Percentiles rank a stretch among this genome's conserved stretches.
Evolutionary conservation across 2,797 vertebrate genomes (phyloP).

Genomic region (Sebastes nivosus): DNA sequence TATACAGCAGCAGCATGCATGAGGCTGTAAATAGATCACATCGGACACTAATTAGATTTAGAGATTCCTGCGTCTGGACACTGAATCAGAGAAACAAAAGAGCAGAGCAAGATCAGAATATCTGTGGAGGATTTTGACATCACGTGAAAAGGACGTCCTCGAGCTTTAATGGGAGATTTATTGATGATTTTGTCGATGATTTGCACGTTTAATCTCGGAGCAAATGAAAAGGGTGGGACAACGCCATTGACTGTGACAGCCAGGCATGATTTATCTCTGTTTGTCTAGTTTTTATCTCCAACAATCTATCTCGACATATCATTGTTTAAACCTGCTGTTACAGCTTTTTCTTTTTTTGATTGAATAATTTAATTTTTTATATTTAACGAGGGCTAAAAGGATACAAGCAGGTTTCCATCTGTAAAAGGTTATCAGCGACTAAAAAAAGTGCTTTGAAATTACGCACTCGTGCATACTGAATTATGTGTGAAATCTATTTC

Average conservation of each 20-base stretch:
- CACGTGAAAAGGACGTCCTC: constrained; percentile 49
- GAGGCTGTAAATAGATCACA: constrained; percentile 50
- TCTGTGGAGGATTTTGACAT: constrained; percentile 10
- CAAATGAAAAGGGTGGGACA: constrained; percentile 73
- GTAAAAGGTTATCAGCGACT: constrained; percentile 38
- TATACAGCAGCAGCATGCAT: not conserved
- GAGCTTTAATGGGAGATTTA: constrained; percentile 61
- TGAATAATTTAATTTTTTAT: constrained; percentile 44
- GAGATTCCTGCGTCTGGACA: constrained; percentile 56
- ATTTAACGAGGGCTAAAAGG: constrained; percentile 77
- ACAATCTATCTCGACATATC: constrained; percentile 27
- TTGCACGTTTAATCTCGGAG: constrained; percentile 49
- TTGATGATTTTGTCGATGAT: constrained; percentile 62
- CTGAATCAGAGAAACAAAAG: constrained; percentile 48
- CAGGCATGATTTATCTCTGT: constrained; percentile 62
- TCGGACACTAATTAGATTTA: constrained; percentile 64
- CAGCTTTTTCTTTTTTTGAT: not conserved
- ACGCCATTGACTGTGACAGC: constrained; percentile 58
- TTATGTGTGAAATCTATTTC: constrained; percentile 81
- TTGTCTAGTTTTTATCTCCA: constrained; percentile 49
- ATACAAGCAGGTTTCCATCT: constrained; percentile 64
- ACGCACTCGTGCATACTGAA: constrained; percentile 75
- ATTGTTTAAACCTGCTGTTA: not conserved
- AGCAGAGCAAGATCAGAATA: constrained; percentile 1
- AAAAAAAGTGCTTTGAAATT: constrained; percentile 66